Evolutionary conservation across 2,113 vertebrate species (phyloP), one percentile per base, ranked within the genome.

Genomic region (Forbesichthys agassizii): DNA sequence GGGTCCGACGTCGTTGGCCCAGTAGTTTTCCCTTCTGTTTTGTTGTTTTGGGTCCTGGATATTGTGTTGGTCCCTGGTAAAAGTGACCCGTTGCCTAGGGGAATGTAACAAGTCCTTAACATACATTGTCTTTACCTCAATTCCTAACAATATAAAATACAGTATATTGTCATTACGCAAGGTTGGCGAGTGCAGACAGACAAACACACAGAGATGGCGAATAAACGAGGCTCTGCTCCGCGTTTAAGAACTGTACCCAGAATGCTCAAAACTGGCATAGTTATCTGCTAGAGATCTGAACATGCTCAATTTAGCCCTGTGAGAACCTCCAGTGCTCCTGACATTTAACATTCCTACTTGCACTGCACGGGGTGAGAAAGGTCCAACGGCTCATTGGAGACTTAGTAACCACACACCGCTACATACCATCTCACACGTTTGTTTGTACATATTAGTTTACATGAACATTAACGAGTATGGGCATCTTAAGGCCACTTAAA

Each of bases 201-300:
- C 27, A 27, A 27, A 27, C 27, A 27, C 27, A 27, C 27, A 27
- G 27, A 27, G 27, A 27, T 27, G 2, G 27, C 27, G 27, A 27
- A 27, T 27, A 27, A 1, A 27, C 27, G 27, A 27, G 27, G 2
- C 27, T 2, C 27, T 27, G 27, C 27, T 27, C 27, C 27, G 27
- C 27, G 27, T 27, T 66, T 74, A 53, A 71, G 49, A 69, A 57
- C 12, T 46, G 16, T 7, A 54, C 18, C 57, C 76, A 83, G 73
- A 75, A 9, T 42, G 6, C 36, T 70, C 59, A 72, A 76, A 80
- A 77, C 66, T 56, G 69, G 51, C 64, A 48, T 46, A 74, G 68
- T 18, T 77, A 27, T 69, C 64, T 71, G 65, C 53, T 71, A 59
- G 18, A 11, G 33, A 56, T 74, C 62, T 58, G 27, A 64, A 54